Evolutionary conservation across 1,140 invertebrate species (phyloP).

Genomic region (Euwallacea fornicatus): DNA sequence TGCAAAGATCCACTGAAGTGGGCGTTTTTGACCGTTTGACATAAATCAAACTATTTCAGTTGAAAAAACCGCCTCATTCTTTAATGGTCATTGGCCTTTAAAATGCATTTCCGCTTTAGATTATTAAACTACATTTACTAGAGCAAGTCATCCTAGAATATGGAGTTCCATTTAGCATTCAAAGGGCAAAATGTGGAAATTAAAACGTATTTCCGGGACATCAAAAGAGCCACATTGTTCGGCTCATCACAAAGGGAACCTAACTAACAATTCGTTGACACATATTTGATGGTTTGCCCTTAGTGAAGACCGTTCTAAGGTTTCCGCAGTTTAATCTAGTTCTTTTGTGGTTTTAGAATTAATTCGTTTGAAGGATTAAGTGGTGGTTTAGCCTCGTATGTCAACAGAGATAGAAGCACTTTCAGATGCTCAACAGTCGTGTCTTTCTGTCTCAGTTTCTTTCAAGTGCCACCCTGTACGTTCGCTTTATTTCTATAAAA

Average conservation of each 20-base stretch:
- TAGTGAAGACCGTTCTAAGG: background rate
- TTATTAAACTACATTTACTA: constrained; percentile 1
- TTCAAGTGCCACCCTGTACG: no score
- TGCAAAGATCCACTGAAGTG: background rate
- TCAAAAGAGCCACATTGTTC: constrained; percentile 23
- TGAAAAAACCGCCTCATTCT: no score
- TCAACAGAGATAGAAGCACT: no score
- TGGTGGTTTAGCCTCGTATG: no score
- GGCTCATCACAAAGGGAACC: constrained; percentile 9
- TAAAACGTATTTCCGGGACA: constrained; percentile 33
- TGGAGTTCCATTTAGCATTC: background rate
- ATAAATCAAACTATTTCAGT: no score
- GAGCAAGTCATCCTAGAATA: background rate
- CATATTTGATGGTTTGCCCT: constrained; percentile 17
- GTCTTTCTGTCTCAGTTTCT: no score
- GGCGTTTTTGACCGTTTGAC: background rate
- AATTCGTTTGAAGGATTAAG: no score
- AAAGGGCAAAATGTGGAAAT: constrained; percentile 25
- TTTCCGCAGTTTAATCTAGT: no score
- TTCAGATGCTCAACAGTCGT: no score
- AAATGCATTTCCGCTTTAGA: background rate
- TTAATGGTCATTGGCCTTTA: no score
- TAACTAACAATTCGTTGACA: constrained; percentile 25
- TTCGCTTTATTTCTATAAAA: no score
- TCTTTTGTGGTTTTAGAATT: no score